A percentile compares a stretch with the other conserved stretches of the same genome.
Evolutionary conservation across 2,888 invertebrate species (phyloP).

Genomic region (Diaphora mendica): DNA sequence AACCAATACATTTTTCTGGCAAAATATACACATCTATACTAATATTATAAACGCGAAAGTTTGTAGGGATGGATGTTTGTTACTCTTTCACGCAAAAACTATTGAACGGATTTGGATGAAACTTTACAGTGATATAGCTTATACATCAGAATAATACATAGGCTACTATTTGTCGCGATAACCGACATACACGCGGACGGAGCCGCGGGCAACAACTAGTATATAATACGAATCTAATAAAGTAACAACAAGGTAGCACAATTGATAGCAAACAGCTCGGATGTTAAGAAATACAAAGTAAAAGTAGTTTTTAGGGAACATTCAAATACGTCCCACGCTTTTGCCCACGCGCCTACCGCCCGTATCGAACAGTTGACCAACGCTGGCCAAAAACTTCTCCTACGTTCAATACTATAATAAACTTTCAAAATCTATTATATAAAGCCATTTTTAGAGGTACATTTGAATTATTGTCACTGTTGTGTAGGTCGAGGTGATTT

Average conservation of each 20-base stretch:
- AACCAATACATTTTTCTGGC: no score
- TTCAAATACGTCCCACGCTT: slow-evolving; percentile 58
- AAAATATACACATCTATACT: no score
- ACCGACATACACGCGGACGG: no score
- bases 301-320: slow-evolving; percentile 61
- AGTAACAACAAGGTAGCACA: no score
- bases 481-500: slow-evolving; percentile 9
- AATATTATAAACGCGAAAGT: no score
- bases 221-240: neutral
- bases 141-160: no score
- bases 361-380: slow-evolving; percentile 73
- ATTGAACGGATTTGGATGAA: no score
- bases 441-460: slow-evolving; percentile 15
- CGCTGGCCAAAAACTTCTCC: slow-evolving; percentile 75
- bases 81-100: no score
- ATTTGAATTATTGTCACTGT: slow-evolving; percentile 4
- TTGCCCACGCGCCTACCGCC: slow-evolving; percentile 57
- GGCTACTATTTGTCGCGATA: no score
- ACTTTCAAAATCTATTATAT: slow-evolving; percentile 40
- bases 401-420: slow-evolving; percentile 54
- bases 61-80: no score
- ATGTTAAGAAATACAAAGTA: slow-evolving; percentile 61
- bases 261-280: no score
- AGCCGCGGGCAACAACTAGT: neutral
- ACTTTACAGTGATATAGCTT: no score